Conservation (phyloP, 1,140 invertebrate species). For the Zaprionus lachaisei region DNA sequence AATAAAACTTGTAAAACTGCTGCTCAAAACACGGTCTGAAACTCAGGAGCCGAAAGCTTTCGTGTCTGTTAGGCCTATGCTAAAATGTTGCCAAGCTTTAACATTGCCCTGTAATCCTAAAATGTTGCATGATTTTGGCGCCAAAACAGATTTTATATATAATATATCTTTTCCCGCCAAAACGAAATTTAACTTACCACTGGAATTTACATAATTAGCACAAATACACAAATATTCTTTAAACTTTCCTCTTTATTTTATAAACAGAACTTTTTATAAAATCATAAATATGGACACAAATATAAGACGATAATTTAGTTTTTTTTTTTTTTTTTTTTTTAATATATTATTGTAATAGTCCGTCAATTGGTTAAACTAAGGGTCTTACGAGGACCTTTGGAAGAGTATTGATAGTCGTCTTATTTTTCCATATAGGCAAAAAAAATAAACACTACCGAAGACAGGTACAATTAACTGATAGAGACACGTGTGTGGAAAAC, state of each 20-base stretch:
- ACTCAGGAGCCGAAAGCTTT: background rate
- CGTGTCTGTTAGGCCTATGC: background rate
- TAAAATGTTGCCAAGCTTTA: slow-evolving; percentile 24
- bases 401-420: slow-evolving; percentile 53
- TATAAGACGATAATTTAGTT: slow-evolving; percentile 9
- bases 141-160: slow-evolving; percentile 41
- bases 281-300: slow-evolving; percentile 38
- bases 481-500: slow-evolving; percentile 67
- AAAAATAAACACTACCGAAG: slow-evolving; percentile 70
- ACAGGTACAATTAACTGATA: slow-evolving; percentile 50
- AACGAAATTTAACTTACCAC: slow-evolving; percentile 61
- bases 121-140: slow-evolving; percentile 52
- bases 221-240: slow-evolving; percentile 49
- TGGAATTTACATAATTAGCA: slow-evolving; percentile 31
- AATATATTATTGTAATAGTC: slow-evolving; percentile 39
- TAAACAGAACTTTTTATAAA: slow-evolving; percentile 71
- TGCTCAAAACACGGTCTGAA: background rate
- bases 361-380: slow-evolving; percentile 72
- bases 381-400: background rate
- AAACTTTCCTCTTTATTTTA: slow-evolving; percentile 25
- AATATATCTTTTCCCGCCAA: slow-evolving; percentile 58
- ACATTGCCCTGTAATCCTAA: slow-evolving; percentile 28
- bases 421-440: slow-evolving; percentile 52
- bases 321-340: slow-evolving; percentile 27
- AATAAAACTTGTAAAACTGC: background rate